Percentiles rank a stretch among this genome's conserved stretches.
Conservation (phyloP, 2,888 invertebrate genomes). For the Macrophya annulata region DNA sequence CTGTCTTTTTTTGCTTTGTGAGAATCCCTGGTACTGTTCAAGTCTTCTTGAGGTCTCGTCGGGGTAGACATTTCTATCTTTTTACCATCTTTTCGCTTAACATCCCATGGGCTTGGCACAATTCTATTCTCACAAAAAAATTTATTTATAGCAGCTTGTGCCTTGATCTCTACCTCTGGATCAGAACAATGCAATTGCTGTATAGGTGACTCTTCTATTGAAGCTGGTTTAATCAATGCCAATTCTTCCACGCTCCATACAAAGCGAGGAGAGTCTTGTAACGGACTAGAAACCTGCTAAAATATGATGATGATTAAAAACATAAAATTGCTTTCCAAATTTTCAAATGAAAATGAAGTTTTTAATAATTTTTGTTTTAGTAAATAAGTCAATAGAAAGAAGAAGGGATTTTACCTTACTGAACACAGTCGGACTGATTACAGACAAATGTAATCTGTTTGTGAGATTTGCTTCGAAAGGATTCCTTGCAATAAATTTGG, state of each 20-base stretch:
- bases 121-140: conserved; percentile 83
- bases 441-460: conserved; percentile 85
- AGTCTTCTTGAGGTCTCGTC: conserved; percentile 60
- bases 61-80: conserved; percentile 66
- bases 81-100: conserved; percentile 61
- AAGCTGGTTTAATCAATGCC: conserved; percentile 85
- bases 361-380: background rate
- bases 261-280: conserved; percentile 80
- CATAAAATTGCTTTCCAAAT: conserved; percentile 31
- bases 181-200: conserved; percentile 85
- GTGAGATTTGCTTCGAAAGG: conserved; percentile 86
- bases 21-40: conserved; percentile 62
- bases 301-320: conserved; percentile 23
- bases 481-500: conserved; percentile 82
- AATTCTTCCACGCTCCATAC: conserved; percentile 88
- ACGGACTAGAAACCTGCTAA: conserved; percentile 76
- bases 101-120: conserved; percentile 82
- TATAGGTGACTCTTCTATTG: conserved; percentile 85
- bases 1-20: conserved; percentile 70
- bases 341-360: conserved; percentile 51
- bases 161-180: conserved; percentile 84
- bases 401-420: conserved; percentile 50
- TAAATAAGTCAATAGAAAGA: background rate
- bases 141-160: conserved; percentile 86
- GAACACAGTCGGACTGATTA: conserved; percentile 83